Evolutionary conservation across 2,888 invertebrate species (phyloP), one percentile per base, ranked within the genome.

Genomic region (Venusia cambrica): DNA sequence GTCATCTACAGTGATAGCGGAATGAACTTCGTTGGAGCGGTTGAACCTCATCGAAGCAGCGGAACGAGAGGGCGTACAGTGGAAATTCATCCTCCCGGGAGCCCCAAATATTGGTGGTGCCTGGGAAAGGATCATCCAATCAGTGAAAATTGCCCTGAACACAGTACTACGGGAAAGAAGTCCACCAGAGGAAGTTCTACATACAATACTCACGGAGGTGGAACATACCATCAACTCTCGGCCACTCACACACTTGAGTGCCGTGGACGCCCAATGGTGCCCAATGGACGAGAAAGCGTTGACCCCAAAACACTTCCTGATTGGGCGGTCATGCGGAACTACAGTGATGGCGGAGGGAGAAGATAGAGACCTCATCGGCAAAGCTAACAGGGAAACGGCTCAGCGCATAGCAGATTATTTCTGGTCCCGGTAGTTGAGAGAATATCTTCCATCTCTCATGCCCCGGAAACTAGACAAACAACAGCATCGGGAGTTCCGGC

Each of bases 1-100:
- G 9, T 12, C 1, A 37, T 58, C 0, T 49, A 25, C 10, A 48
- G 41, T 0, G 54, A 54, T 25, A 51, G 51, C 8, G 53, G 49
- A 0, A 52, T 50, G 0, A 54, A 54, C 18, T 19, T 56, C 1
- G 12, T 10, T 1, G 47, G 44, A 1, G 53, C 53, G 1, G 41
- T 45, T 11, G n/a, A n/a, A n/a, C n/a, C n/a, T n/a, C n/a, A n/a
- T n/a, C n/a, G n/a, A n/a, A n/a, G n/a, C n/a, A n/a, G n/a, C n/a
- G n/a, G n/a, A n/a, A n/a, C n/a, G n/a, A n/a, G n/a, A 28, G 2
- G 6, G 4, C 5, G 3, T 10, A 4, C 1, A 3, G 1, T 48
- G 50, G 48, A 30, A 15, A 2, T 50, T 47, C 12, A 48, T 41
- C 6, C 37, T 44, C 3, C 38, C 47, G 0, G 16, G 28, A 1